Evolutionary conservation across 2,888 invertebrate genomes (phyloP).

Genomic region (Phoenoteleia sp.): DNA sequence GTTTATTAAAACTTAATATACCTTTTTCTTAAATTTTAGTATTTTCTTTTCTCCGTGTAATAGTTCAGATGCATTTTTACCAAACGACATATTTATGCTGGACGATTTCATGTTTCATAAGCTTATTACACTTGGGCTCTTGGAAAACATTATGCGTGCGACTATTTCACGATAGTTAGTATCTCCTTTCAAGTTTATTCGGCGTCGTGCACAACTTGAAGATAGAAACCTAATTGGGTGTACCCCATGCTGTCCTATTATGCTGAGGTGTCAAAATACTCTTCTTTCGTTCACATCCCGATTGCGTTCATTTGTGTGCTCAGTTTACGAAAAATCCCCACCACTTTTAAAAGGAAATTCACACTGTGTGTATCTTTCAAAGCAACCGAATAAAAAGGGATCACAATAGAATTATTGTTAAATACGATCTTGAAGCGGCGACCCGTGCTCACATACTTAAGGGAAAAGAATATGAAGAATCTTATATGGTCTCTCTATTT

Average conservation of each 20-base stretch:
- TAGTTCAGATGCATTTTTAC: no score
- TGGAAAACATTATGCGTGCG: no score
- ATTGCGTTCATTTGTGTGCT: conserved; percentile 57
- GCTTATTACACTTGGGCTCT: no score
- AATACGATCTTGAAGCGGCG: conserved; percentile 59
- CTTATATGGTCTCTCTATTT: no score
- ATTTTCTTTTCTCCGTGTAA: no score
- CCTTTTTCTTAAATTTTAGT: no score
- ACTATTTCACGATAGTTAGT: conserved; percentile 80
- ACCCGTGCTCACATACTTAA: conserved; percentile 47
- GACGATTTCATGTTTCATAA: no score
- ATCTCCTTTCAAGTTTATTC: conserved; percentile 79
- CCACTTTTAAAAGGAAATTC: conserved; percentile 75
- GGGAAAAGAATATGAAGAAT: conserved; percentile 37
- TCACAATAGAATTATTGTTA: conserved; percentile 80
- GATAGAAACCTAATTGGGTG: conserved; percentile 84
- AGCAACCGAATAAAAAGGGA: conserved; percentile 81
- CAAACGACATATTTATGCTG: no score
- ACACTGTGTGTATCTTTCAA: conserved; percentile 80
- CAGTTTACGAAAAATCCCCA: conserved; percentile 53
- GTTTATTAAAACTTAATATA: no score
- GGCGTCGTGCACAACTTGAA: conserved; percentile 79
- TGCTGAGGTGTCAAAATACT: conserved; percentile 86
- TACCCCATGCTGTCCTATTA: conserved; percentile 85
- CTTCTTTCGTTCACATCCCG: conserved; percentile 77